Percentiles rank a stretch among this genome's conserved stretches.
phyloP scores from a whole-genome alignment of 2,888 invertebrate genomes.

The Eupithecia inturbata region DNA sequence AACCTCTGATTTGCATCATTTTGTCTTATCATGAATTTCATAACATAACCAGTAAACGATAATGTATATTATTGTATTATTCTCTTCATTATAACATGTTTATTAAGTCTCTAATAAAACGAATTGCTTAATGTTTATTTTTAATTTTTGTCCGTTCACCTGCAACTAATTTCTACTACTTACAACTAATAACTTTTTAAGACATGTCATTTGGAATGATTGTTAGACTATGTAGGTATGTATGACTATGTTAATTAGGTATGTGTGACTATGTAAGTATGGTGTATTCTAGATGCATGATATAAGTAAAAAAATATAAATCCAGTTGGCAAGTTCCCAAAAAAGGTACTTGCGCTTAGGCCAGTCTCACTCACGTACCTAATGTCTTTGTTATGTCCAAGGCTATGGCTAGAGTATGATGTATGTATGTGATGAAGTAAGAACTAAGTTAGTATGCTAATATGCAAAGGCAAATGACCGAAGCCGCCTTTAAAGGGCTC shows the following conservation, averaged over 20 bases:
- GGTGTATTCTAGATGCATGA: not conserved
- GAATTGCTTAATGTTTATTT: conserved; percentile 73
- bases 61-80: conserved; percentile 77
- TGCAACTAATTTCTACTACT: too few relatives aligned
- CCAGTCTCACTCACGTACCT: not conserved
- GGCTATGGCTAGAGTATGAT: not conserved
- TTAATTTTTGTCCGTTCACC: conserved; percentile 47
- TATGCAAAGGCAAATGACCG: not conserved
- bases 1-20: conserved; percentile 61
- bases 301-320: not conserved
- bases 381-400: not conserved
- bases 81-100: conserved; percentile 82
- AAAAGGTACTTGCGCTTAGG: not conserved
- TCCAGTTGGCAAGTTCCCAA: not conserved
- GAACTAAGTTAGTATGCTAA: not conserved
- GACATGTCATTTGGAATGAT: not conserved
- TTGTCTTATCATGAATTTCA: conserved; percentile 66
- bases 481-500: not conserved
- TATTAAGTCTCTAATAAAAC: conserved; percentile 84
- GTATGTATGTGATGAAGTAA: not conserved
- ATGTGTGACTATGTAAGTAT: not conserved
- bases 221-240: not conserved
- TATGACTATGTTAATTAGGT: too few relatives aligned
- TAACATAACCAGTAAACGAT: conserved; percentile 63
- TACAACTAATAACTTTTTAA: too few relatives aligned